Evolutionary conservation across 2,797 vertebrate species (phyloP).

Genomic region (Sphenopsis melanotis): DNA sequence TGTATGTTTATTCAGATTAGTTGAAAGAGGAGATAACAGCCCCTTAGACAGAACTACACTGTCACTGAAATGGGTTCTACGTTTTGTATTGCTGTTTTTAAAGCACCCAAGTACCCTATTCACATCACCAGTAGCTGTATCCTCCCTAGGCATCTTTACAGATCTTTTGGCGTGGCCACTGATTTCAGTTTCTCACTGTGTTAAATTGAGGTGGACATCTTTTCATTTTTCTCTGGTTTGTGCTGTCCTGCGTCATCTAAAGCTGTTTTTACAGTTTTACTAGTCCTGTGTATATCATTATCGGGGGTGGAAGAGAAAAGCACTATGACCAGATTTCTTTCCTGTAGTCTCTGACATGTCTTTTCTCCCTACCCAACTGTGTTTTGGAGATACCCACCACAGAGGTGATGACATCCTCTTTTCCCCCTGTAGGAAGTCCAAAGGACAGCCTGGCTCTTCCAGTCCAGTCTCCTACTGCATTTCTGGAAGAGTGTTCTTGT

Average conservation of each 20-base stretch:
- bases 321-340: background rate
- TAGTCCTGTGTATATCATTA: background rate
- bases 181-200: background rate
- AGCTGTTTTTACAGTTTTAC: background rate
- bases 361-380: background rate
- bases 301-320: background rate
- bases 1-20: background rate
- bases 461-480: background rate
- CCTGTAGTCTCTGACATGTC: background rate
- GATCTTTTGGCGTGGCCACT: background rate
- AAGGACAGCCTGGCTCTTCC: background rate
- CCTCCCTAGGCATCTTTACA: background rate
- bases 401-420: background rate
- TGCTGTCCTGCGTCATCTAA: background rate
- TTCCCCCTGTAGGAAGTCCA: background rate
- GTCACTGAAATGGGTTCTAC: background rate
- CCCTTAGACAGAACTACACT: background rate
- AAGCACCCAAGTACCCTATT: background rate
- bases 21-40: background rate
- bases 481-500: background rate
- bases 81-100: constrained; percentile 10
- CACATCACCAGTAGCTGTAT: background rate
- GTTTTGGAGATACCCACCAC: background rate
- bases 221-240: background rate
- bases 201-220: background rate